Base-by-base conservation (phyloP, 1,140 invertebrate genomes). In the Metaphire vulgaris region DNA sequence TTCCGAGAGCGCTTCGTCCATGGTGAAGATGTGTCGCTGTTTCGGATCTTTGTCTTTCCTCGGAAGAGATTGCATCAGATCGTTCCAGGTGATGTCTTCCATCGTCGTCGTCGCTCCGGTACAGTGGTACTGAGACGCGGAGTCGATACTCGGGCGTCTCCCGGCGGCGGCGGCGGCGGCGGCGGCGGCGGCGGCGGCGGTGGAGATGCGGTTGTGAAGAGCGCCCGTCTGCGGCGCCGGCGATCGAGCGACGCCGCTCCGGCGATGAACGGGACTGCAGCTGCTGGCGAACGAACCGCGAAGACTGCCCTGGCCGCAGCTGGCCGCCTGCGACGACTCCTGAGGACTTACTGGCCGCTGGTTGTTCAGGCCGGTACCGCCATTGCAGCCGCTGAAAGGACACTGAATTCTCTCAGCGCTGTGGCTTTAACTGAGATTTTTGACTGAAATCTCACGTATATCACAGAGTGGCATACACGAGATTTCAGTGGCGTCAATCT, bases 321-420 rank as follows among this genome's bases (percentile, higher is more conserved):
- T 68, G 73, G 76, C 79, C 64, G 29, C 75, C n/a, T 74, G 2
- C 6, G 83, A 82, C 1, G 81, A 86, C 80, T 87, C 87, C 76
- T 87, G 87, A 67, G 86, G 86, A 69, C 85, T 86, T 29, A 89
- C 78, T 16, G 83, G 80, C 41, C 86, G 77, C 77, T 85, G 85
- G 79, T 87, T 87, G 81, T 87, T 87, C 32, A 86, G 74, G 1
- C 82, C 79, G 66, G 86, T 73, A 82, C 89, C 88, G 28, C 90
- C 92, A 82, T 93, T 93, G 83, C 91, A 92, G 78, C 91, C 89
- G 33, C 75, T 76, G 56, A 33, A 68, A 41, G 32, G 28, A 29
- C 33, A n/a, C n/a, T n/a, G n/a, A n/a, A n/a, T n/a, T n/a, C n/a
- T n/a, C n/a, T n/a, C n/a, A n/a, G n/a, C n/a, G n/a, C n/a, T n/a